Evolutionary conservation across 2,113 vertebrate species (phyloP).

Genomic region (Sander lucioperca): DNA sequence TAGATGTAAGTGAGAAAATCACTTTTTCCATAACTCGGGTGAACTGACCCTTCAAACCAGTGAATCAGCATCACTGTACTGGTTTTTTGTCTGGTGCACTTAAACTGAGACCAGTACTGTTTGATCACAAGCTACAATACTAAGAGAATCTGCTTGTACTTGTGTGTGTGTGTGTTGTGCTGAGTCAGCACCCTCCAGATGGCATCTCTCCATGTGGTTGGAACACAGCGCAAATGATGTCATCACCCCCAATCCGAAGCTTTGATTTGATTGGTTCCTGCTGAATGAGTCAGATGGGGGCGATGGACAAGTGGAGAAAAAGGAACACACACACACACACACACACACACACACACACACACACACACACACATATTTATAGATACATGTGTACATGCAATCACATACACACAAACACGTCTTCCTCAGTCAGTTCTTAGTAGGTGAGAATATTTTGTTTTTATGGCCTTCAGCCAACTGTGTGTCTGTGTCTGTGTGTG

Average conservation of each 20-base stretch:
- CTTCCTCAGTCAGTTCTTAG: constrained; percentile 22
- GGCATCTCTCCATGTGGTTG: constrained; percentile 70
- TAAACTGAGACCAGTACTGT: constrained; percentile 2
- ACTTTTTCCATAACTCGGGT: neutral
- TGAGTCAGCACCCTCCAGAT: constrained; percentile 80
- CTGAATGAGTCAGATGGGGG: constrained; percentile 56
- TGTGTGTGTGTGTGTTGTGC: constrained; percentile 51
- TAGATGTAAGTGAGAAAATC: neutral
- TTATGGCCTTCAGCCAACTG: neutral
- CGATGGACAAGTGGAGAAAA: constrained; percentile 15
- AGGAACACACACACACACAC: neutral
- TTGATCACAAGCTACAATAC: constrained; percentile 13
- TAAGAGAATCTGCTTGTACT: neutral
- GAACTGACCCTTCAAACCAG: neutral
- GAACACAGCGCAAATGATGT: constrained; percentile 60
- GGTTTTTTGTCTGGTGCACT: neutral
- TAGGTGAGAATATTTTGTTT: constrained; percentile 13
- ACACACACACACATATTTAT: neutral
- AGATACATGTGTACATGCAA: neutral
- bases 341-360: neutral
- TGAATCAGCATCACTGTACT: neutral
- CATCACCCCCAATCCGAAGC: constrained; percentile 50
- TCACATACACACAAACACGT: neutral
- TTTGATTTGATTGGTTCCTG: constrained; percentile 64
- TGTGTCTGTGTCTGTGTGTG: constrained; percentile 7